Evolutionary conservation across 2,797 vertebrate species (phyloP).

Genomic region (Caiman crocodilus): DNA sequence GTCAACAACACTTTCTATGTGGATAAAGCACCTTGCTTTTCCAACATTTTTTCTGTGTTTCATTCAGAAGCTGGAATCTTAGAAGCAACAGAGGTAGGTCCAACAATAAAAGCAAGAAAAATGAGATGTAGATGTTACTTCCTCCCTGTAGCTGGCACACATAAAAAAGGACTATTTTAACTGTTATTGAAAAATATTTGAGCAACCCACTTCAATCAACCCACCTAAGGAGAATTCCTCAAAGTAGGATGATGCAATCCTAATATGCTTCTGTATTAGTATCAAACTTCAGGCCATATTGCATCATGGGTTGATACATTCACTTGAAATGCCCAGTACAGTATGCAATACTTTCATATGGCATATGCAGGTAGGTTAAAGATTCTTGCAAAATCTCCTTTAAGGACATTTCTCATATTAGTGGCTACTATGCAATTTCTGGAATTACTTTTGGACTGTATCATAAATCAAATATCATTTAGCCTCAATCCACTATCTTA

Average conservation of each 20-base stretch:
- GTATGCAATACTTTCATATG: not conserved
- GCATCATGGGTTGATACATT: not conserved
- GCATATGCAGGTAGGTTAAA: no score
- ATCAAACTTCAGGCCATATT: not conserved
- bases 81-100: not conserved
- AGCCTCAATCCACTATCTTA: not conserved
- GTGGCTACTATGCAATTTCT: not conserved
- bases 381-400: not conserved
- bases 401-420: not conserved
- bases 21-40: not conserved
- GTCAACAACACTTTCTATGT: not conserved
- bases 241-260: not conserved
- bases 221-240: not conserved
- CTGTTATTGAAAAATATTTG: not conserved
- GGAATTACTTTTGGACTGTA: not conserved
- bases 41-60: not conserved
- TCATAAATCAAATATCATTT: not conserved
- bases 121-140: not conserved
- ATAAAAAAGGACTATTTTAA: not conserved
- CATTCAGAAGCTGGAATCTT: not conserved
- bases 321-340: not conserved
- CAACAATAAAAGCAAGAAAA: not conserved
- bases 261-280: not conserved
- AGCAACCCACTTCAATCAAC: not conserved
- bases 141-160: not conserved